Percentiles rank a stretch among this genome's conserved stretches.
These are phyloP conservation scores for Nematolebias whitei DNA, from an alignment of 2,113 vertebrate species.

Conservation along the genomic window DNA sequence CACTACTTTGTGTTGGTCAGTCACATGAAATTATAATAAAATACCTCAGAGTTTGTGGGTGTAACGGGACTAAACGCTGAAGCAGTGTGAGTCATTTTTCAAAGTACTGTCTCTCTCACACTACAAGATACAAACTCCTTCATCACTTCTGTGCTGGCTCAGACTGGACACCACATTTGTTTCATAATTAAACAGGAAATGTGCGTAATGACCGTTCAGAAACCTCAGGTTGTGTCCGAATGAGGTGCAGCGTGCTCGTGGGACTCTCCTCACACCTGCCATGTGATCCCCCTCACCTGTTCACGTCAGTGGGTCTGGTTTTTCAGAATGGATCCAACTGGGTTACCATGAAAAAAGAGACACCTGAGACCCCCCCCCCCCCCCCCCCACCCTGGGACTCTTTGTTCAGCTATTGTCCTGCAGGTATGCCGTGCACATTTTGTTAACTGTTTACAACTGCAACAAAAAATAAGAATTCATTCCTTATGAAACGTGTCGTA, in stretches of 20 bases:
- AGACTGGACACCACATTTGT: conserved; percentile 30
- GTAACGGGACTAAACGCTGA: no score
- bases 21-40: no score
- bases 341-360: conserved; percentile 51
- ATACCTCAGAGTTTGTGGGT: no score
- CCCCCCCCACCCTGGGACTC: conserved; percentile 26
- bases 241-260: not conserved
- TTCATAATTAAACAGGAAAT: conserved; percentile 49
- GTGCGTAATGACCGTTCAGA: conserved; percentile 21
- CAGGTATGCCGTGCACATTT: conserved; percentile 9
- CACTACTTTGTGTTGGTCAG: no score
- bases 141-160: conserved; percentile 37
- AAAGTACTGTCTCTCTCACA: conserved; percentile 23
- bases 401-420: conserved; percentile 26
- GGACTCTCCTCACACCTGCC: conserved; percentile 48
- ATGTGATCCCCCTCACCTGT: conserved; percentile 34
- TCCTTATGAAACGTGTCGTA: no score
- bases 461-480: not conserved
- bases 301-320: conserved; percentile 31
- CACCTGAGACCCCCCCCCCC: conserved; percentile 41
- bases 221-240: conserved; percentile 10
- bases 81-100: no score
- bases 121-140: not conserved
- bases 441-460: not conserved
- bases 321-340: conserved; percentile 52